These are phyloP conservation scores for Microctenopoma steveboyesi DNA, from an alignment of 2,797 vertebrate genomes.

Conservation along the genomic window DNA sequence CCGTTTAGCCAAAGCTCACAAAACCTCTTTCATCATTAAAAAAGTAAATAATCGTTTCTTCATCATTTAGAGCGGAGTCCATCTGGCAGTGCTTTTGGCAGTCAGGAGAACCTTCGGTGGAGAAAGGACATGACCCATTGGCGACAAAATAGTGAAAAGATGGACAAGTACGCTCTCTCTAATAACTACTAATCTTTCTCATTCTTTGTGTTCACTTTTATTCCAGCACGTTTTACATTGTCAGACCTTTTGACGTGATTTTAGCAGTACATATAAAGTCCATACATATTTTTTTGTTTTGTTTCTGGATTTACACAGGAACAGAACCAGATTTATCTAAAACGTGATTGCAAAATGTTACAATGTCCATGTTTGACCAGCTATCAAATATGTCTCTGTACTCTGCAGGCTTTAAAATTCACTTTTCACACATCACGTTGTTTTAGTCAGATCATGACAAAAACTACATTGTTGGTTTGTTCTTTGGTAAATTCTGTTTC, in stretches of 20 bases:
- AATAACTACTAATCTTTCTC: background rate
- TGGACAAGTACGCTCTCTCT: conserved; percentile 92
- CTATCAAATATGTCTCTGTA: background rate
- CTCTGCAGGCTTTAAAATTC: conserved; percentile 7
- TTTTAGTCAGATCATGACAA: conserved; percentile 3
- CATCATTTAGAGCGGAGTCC: conserved; percentile 92
- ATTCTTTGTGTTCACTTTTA: background rate
- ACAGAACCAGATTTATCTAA: conserved; percentile 10
- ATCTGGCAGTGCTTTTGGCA: conserved; percentile 97
- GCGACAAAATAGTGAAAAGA: conserved; percentile 97
- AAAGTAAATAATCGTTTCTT: conserved; percentile 37
- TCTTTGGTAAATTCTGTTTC: background rate
- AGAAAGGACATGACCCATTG: conserved; percentile 99
- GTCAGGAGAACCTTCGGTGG: conserved; percentile 98
- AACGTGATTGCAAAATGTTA: background rate
- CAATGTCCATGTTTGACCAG: background rate
- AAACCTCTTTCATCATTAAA: conserved; percentile 28
- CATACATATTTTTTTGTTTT: conserved; percentile 2
- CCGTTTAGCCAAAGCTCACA: conserved; percentile 3
- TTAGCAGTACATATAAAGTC: background rate
- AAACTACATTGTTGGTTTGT: background rate
- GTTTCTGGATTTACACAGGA: conserved; percentile 36
- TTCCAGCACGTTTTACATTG: no score
- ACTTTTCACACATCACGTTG: background rate
- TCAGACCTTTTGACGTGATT: background rate